Percentiles rank a stretch among this genome's conserved stretches.
Evolutionary conservation across 2,113 vertebrate genomes (phyloP).

Genomic region (Pycnonotus jocosus): DNA sequence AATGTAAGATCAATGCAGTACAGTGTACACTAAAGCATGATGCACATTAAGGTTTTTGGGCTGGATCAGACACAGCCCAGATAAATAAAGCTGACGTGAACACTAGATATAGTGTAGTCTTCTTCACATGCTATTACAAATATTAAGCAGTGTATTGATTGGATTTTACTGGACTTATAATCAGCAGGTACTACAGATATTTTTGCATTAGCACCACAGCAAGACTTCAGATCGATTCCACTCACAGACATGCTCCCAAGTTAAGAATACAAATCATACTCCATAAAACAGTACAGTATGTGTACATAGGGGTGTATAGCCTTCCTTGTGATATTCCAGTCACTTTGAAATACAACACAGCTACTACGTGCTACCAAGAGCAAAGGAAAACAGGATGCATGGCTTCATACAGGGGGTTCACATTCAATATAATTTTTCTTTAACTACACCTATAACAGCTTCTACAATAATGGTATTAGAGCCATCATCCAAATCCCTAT

Average conservation of each 20-base stretch:
- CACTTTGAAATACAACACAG: not conserved
- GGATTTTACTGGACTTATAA: not conserved
- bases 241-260: not conserved
- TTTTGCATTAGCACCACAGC: not conserved
- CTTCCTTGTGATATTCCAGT: not conserved
- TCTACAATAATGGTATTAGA: not conserved
- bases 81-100: not conserved
- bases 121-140: not conserved
- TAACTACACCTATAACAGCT: not conserved
- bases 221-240: not conserved
- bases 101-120: not conserved
- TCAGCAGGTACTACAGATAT: not conserved
- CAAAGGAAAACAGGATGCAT: not conserved
- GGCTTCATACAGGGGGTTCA: not conserved
- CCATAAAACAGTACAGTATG: not conserved
- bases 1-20: not conserved
- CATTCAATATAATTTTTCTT: not conserved
- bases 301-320: not conserved
- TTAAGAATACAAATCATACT: not conserved
- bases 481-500: not conserved
- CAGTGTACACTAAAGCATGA: not conserved
- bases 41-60: not conserved
- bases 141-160: not conserved
- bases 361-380: not conserved
- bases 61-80: not conserved